Evolutionary conservation across 2,797 vertebrate genomes (phyloP).

Genomic region (Phataginus tetradactyla): DNA sequence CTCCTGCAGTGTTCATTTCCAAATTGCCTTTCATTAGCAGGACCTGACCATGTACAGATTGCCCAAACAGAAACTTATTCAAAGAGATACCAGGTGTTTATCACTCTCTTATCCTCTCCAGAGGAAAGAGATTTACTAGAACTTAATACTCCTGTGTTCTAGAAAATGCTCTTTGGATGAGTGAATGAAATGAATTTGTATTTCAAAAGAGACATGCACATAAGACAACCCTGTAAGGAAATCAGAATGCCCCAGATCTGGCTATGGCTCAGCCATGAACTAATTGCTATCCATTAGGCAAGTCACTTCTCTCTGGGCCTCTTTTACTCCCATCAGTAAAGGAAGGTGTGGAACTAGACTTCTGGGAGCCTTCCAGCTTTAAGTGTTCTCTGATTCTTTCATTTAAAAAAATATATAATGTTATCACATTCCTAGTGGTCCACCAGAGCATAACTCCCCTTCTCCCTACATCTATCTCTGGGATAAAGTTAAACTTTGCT

Average conservation of each 20-base stretch:
- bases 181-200: not conserved
- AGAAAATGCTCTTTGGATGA: not conserved
- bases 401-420: not conserved
- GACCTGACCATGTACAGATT: not conserved
- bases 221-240: not conserved
- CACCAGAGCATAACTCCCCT: not conserved
- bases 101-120: not conserved
- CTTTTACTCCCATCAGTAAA: not conserved
- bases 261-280: not conserved
- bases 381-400: not conserved
- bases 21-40: not conserved
- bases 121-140: not conserved
- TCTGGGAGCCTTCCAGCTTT: not conserved
- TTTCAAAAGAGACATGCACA: not conserved
- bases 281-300: not conserved
- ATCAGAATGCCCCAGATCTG: not conserved
- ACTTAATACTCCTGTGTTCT: not conserved
- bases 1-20: not conserved
- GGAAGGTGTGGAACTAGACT: not conserved
- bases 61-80: not conserved
- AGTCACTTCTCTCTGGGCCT: not conserved
- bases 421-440: not conserved
- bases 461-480: not conserved
- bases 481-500: conserved; percentile 24
- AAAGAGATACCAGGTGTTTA: not conserved